These are phyloP conservation scores for Colius striatus DNA, from an alignment of 2,113 vertebrate species.

Conservation along the genomic window DNA sequence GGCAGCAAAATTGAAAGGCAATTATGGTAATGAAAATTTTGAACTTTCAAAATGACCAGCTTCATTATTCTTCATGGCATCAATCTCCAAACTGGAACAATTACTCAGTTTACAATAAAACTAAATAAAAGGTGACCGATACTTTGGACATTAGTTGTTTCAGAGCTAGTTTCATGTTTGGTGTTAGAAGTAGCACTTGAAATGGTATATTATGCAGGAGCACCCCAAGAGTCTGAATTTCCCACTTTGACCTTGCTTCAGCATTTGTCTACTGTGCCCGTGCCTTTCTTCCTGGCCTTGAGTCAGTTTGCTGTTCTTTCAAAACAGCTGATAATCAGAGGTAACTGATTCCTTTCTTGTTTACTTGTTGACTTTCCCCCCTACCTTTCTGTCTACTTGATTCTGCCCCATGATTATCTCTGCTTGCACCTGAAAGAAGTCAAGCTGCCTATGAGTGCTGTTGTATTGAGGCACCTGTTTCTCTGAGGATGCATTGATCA, in stretches of 20 bases:
- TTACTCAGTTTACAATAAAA: slow-evolving; percentile 49
- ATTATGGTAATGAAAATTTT: slow-evolving; percentile 48
- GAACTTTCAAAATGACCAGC: slow-evolving; percentile 45
- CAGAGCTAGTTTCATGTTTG: background rate
- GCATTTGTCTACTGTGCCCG: background rate
- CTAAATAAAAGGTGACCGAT: slow-evolving; percentile 30
- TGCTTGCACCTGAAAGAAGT: background rate
- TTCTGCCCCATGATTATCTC: background rate
- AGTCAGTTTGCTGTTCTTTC: background rate
- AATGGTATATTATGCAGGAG: background rate
- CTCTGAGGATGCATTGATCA: background rate
- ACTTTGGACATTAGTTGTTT: slow-evolving; percentile 11
- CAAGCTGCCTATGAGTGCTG: background rate
- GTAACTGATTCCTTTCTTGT: background rate
- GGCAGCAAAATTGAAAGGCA: slow-evolving; percentile 41
- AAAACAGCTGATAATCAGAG: background rate
- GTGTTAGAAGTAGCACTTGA: background rate
- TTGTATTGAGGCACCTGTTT: background rate
- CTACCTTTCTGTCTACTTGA: background rate
- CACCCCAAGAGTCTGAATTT: background rate
- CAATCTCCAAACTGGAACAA: slow-evolving; percentile 27
- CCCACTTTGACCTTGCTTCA: background rate
- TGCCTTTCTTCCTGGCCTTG: background rate
- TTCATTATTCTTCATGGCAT: slow-evolving; percentile 17
- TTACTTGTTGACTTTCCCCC: background rate